Evolutionary conservation across 2,797 vertebrate genomes (phyloP).

Genomic region (Nannoperca australis): DNA sequence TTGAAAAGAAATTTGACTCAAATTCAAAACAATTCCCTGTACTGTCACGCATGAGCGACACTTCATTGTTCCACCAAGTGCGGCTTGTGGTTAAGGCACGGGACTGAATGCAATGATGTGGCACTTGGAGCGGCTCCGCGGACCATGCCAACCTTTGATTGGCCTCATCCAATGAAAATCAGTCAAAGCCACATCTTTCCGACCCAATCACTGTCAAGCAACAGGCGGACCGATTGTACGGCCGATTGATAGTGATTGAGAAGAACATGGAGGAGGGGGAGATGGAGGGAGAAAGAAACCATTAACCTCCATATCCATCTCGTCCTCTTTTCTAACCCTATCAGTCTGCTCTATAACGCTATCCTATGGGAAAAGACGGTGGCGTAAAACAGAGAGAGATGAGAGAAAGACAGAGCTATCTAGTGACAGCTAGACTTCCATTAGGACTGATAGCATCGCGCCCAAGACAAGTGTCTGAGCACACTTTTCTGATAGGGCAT

Average conservation of each 20-base stretch:
- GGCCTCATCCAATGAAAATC: conserved; percentile 67
- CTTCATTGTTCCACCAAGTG: conserved; percentile 59
- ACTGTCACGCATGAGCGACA: conserved; percentile 57
- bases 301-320: conserved; percentile 77
- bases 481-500: conserved; percentile 56
- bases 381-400: conserved; percentile 73
- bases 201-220: conserved; percentile 65
- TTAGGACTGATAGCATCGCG: conserved; percentile 76
- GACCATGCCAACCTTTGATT: conserved; percentile 60
- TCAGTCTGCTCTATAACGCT: conserved; percentile 73
- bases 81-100: conserved; percentile 41
- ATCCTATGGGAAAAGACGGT: conserved; percentile 71
- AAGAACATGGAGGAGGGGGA: conserved; percentile 42
- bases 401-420: conserved; percentile 75
- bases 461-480: conserved; percentile 68
- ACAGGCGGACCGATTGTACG: conserved; percentile 63
- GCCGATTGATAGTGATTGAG: conserved; percentile 67
- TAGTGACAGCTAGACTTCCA: conserved; percentile 75
- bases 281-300: conserved; percentile 58
- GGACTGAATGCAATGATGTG: conserved; percentile 29
- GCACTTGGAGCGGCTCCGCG: conserved; percentile 27
- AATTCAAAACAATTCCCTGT: conserved; percentile 66
- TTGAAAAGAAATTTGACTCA: conserved; percentile 59
- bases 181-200: conserved; percentile 47
- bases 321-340: conserved; percentile 69